Evolutionary conservation across 2,888 invertebrate species (phyloP), one percentile per base, ranked within the genome.

Genomic region (Panopea generosa): DNA sequence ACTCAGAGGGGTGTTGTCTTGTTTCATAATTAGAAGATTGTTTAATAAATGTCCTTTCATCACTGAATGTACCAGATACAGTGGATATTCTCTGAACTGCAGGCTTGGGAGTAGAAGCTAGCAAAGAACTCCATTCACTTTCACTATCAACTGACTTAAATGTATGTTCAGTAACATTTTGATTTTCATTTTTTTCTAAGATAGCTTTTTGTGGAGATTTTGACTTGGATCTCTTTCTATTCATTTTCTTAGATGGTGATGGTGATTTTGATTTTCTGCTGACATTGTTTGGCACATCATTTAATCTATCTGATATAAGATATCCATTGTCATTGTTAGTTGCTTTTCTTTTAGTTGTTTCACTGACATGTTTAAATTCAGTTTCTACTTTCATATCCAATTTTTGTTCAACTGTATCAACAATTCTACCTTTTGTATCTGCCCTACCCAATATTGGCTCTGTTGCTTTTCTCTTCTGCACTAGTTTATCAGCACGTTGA

Each of bases 141-240:
- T 52, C n/a, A 14, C 24, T 2, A 26, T 9, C 24, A 16, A 24
- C 27, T 4, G 52, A n/a, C 24, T 2, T 52, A 7, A 22, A 20
- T 52, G 24, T 22, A n/a, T 52, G 16, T 52, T 9, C 33, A 33
- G 4, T 33, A 33, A 7, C 33, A 33, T 18, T 38, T 11, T 7
- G 24, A 49, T 50, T 4, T 40, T 9, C 24, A 22, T 38, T 53
- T 43, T 11, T 22, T 20, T 6, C 24, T 26, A 24, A 26, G 16
- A 7, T 27, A 18, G 0, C 29, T 24, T 33, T 33, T 2, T 60
- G 33, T 43, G 69, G 69, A 55, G 62, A 63, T 49, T 49, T 40
- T 22, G 57, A 72, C 43, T 72, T 72, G n/a, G 72, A 72, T 40
- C 55, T 59, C n/a, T 38, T 33, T 45, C 33, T 62, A 1, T 11